Evolutionary conservation across 1,140 invertebrate species (phyloP).

Genomic region (Mycetomoellerius zeteki): DNA sequence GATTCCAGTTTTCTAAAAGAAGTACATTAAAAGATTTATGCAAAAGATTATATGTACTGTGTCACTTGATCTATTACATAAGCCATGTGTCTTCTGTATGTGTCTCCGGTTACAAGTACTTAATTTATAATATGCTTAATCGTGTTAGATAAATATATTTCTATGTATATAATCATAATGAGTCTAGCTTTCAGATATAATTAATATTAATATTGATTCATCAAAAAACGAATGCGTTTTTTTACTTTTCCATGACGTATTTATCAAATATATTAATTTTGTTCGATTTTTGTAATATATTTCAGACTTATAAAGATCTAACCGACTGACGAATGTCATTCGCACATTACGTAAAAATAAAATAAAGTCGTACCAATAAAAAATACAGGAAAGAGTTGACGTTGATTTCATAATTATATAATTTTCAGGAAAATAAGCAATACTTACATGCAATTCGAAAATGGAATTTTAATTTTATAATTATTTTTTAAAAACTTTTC

Average conservation of each 20-base stretch:
- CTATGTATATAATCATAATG: constrained; percentile 10
- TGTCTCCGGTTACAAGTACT: background rate
- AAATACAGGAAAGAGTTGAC: background rate
- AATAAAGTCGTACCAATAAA: background rate
- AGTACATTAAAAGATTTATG: constrained; percentile 25
- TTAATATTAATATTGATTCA: constrained; percentile 32
- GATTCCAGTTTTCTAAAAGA: constrained; percentile 26
- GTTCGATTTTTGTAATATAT: background rate
- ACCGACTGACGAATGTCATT: background rate
- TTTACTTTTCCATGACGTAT: background rate
- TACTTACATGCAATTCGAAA: too few species aligned
- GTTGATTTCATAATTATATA: background rate
- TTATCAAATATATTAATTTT: constrained; percentile 7
- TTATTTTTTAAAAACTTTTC: background rate
- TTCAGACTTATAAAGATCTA: background rate
- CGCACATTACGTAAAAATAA: background rate
- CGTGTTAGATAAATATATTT: background rate
- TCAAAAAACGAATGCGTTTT: background rate
- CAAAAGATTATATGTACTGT: background rate
- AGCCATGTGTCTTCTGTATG: constrained; percentile 2
- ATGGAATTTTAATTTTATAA: background rate
- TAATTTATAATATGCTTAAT: background rate
- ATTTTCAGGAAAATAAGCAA: background rate
- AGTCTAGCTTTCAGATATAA: background rate
- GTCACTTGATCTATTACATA: constrained; percentile 11